These are phyloP conservation scores for Ricordea florida DNA, from an alignment of 92 coral and sea anemone genomes.

Conservation along the genomic window DNA sequence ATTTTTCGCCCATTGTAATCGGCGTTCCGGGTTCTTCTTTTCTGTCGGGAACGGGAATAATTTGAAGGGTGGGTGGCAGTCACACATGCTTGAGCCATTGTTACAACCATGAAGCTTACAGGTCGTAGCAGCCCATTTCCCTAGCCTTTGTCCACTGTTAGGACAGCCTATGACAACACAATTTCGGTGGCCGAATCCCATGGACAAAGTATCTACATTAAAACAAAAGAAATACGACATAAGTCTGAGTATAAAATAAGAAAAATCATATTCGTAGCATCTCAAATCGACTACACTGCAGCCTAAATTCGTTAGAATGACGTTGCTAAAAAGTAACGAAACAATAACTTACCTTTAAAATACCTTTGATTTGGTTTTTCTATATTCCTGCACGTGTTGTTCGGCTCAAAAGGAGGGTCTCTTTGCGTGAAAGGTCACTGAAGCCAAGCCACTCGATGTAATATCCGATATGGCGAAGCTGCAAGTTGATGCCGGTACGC, in stretches of 20 bases:
- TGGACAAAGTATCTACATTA: conserved; percentile 45
- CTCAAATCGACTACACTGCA: conserved; percentile 19
- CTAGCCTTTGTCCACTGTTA: conserved; percentile 49
- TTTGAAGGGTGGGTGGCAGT: conserved; percentile 56
- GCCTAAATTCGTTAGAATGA: conserved; percentile 37
- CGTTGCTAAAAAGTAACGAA: neutral
- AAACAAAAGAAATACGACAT: conserved; percentile 42
- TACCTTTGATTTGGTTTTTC: conserved; percentile 30
- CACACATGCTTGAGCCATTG: conserved; percentile 47
- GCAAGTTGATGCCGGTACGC: conserved; percentile 27
- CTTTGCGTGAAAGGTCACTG: conserved; percentile 8
- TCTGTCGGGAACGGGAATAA: conserved; percentile 62
- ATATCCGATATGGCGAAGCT: conserved; percentile 34
- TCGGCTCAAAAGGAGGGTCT: conserved; percentile 20
- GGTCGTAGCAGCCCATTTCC: conserved; percentile 50
- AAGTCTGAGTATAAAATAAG: conserved; percentile 15
- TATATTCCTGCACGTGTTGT: conserved; percentile 26
- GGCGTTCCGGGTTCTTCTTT: conserved; percentile 42
- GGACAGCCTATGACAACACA: conserved; percentile 48
- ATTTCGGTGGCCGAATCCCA: conserved; percentile 61
- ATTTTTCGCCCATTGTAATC: conserved; percentile 46
- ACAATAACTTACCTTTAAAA: conserved; percentile 31
- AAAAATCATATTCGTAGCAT: conserved; percentile 12
- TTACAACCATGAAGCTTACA: conserved; percentile 43
- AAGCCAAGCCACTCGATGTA: conserved; percentile 25